Percentiles rank a stretch among this genome's conserved stretches.
phyloP scores from a whole-genome alignment of 2,113 vertebrate genomes.

The Hippoglossus stenolepis region DNA sequence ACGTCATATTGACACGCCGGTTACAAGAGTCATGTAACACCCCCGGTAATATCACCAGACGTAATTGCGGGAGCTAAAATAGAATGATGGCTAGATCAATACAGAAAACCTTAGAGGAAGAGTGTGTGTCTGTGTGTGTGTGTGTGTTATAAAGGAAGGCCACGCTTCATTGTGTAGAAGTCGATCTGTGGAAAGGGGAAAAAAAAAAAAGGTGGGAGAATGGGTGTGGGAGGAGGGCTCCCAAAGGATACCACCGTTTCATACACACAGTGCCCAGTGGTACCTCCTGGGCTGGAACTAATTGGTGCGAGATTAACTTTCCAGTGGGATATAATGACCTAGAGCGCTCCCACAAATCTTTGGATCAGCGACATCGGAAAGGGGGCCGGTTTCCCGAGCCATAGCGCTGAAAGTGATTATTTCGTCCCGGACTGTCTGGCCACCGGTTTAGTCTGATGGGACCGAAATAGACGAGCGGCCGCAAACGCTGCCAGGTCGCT shows the following conservation, averaged over 20 bases:
- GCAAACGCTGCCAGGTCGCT: constrained; percentile 16
- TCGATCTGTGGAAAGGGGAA: constrained; percentile 56
- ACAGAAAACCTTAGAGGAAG: constrained; percentile 63
- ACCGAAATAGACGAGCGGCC: constrained; percentile 43
- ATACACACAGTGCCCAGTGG: constrained; percentile 68
- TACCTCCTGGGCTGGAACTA: constrained; percentile 82
- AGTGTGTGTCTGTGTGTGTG: constrained; percentile 1
- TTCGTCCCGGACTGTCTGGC: constrained; percentile 66
- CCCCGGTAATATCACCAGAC: constrained; percentile 62
- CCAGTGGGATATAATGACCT: constrained; percentile 80
- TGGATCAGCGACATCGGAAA: constrained; percentile 71
- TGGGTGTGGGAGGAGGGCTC: constrained; percentile 44
- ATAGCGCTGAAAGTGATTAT: constrained; percentile 66
- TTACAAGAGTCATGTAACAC: constrained; percentile 71
- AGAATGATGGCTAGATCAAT: constrained; percentile 73
- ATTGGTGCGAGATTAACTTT: constrained; percentile 84
- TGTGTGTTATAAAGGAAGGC: constrained; percentile 31
- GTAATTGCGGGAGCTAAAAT: constrained; percentile 65
- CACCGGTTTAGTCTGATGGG: constrained; percentile 46
- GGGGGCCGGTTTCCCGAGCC: constrained; percentile 50
- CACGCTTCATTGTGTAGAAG: constrained; percentile 62
- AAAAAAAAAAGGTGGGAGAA: constrained; percentile 55
- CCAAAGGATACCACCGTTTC: constrained; percentile 75
- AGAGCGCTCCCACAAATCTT: constrained; percentile 69
- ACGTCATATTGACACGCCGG: constrained; percentile 68